phyloP scores from a whole-genome alignment of 2,113 vertebrate species.

The Ursus arctos region DNA sequence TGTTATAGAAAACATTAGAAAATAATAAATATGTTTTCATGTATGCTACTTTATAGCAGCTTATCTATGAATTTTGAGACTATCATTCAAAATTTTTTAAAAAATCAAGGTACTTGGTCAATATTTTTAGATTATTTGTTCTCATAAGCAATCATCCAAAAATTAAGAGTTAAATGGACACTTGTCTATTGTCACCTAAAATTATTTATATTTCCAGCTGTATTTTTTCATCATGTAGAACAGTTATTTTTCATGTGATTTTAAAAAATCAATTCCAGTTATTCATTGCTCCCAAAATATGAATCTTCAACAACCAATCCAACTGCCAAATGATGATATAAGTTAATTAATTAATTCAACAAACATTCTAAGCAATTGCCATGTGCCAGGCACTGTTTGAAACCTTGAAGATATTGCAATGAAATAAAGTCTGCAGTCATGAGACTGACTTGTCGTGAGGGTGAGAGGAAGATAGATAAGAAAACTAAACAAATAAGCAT shows the following conservation, averaged over 20 bases:
- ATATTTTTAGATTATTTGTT: not conserved
- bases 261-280: not conserved
- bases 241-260: not conserved
- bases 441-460: not conserved
- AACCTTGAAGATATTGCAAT: not conserved
- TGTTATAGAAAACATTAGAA: not conserved
- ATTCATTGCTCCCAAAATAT: not conserved
- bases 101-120: not conserved
- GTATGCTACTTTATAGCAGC: not conserved
- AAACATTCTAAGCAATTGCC: not conserved
- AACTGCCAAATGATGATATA: not conserved
- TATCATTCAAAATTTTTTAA: not conserved
- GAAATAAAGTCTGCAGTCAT: not conserved
- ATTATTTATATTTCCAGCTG: not conserved
- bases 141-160: not conserved
- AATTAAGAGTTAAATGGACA: not conserved
- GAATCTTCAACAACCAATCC: not conserved
- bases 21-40: not conserved
- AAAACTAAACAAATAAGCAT: not conserved
- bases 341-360: not conserved
- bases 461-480: not conserved
- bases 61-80: not conserved
- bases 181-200: not conserved
- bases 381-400: not conserved
- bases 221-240: not conserved